Evolutionary conservation across 2,888 invertebrate genomes (phyloP), one percentile per base, ranked within the genome.

Genomic region (Hydrotaea cyrtoneurina): DNA sequence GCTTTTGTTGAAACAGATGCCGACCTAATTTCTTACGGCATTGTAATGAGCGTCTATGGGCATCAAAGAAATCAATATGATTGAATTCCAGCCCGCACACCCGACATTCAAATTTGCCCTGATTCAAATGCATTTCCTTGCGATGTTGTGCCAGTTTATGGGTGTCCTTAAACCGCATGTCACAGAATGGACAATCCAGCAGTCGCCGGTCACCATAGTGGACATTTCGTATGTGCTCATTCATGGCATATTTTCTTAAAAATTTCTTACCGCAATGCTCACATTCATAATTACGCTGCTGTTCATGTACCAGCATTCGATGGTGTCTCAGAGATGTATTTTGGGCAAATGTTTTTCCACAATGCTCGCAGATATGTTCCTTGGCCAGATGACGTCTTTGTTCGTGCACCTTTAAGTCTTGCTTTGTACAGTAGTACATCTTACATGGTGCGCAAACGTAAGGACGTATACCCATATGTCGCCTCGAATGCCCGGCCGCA

Each of bases 371-470:
- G 59, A 86, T 86, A 11, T 86, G 86, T 23, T 86, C 86, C 46
- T 86, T 86, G 7, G 86, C 81, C 23, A 81, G 13, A 50, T 86
- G 86, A 4, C 86, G 86, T 10, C 86, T 50, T 15, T 81, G 83
- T 64, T 86, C 83, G 21, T 86, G 86, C 15, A 86, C 83, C 66
- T 83, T 83, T 17, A 86, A 62, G 31, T 86, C 86, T 39, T 86
- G 86, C 55, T 86, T 86, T 17, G 86, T 86, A 17, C 86, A 86
- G 26, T 86, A 86, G 19, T 86, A 86, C 83, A 86, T 83, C 73
- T 83, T 86, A 39, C 86, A 86, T 17, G 86, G 83, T 7, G 62
- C 81, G 77, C 86, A 86, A 2, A 86, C 86, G 71, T 86, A 86
- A 0, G 86, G 86, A 0, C 86, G 71, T n/a, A 86, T 83, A 5